Base-by-base conservation (phyloP, 1,140 invertebrate species). In the Calycopis cecrops region DNA sequence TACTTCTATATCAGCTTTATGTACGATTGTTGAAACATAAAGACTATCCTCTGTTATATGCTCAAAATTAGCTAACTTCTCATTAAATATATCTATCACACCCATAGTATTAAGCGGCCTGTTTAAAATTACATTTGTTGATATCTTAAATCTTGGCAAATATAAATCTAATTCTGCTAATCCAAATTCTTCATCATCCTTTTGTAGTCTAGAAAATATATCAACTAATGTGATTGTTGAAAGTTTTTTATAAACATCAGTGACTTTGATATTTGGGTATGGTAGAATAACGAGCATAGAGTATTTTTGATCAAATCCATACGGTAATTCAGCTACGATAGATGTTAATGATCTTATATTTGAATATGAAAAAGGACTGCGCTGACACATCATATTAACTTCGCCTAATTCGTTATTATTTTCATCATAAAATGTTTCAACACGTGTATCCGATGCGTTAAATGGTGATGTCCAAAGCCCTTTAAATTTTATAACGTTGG, bases 401-500 rank as follows among this genome's bases (percentile, higher is more conserved):
- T 73, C 63, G 8, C 86, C 85, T 8, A 89, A 69, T 35, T 71
- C 63, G 6, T 76, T 70, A 9, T 76, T 81, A 10, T 82, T 67
- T 52, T 90, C 90, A 53, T 89, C 81, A 50, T 86, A 89, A 60
- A 91, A 91, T 1, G 72, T 55, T 52, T 89, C 87, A 12, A 63
- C 38, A 12, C 57, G 73, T 2, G 94, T 96, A 0, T 76, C 65
- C 0, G 79, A 67, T 33, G 66, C 73, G 69, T 94, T 90, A 67
- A 97, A 97, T 0, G 91, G 89, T 1, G 56, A 62, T 56, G 89
- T 80, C 95, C 95, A 97, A 3, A 85, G 71, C 18, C 94, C 95
- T 83, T 94, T 96, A 79, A 97, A 96, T 62, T 92, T 94, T 33
- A 96, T 87, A 0, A 92, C 91, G 57, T 94, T 96, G 0, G 93